These are phyloP conservation scores for Diorhabda sublineata DNA, from an alignment of 1,140 invertebrate genomes.

Conservation along the genomic window DNA sequence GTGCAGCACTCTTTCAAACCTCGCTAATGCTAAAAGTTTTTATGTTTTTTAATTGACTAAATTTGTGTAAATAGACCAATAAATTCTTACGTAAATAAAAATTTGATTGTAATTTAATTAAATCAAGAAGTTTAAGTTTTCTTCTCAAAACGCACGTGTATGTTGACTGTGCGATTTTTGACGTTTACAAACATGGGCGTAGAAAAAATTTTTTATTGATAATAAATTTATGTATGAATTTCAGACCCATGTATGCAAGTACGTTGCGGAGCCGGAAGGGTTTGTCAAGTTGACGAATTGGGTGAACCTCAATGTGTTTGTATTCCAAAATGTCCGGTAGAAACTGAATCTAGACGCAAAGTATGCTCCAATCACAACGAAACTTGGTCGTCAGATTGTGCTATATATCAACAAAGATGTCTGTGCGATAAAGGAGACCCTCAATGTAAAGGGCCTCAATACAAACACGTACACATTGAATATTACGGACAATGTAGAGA, in stretches of 20 bases:
- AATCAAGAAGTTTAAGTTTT: too few species aligned
- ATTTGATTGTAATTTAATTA: too few species aligned
- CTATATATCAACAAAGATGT: slow-evolving; percentile 86
- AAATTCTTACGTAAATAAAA: too few species aligned
- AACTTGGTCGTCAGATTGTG: slow-evolving; percentile 89
- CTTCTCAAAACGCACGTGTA: too few species aligned
- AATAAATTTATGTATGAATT: background rate
- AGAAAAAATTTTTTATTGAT: too few species aligned
- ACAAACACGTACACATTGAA: slow-evolving; percentile 86
- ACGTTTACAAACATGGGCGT: too few species aligned
- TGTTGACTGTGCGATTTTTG: too few species aligned
- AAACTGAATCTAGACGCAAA: slow-evolving; percentile 72
- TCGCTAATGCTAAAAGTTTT: too few species aligned
- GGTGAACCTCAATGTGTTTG: slow-evolving; percentile 80
- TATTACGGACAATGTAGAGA: slow-evolving; percentile 84
- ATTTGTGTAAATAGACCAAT: too few species aligned
- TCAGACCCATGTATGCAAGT: slow-evolving; percentile 75
- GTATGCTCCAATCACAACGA: slow-evolving; percentile 93
- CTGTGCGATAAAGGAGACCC: slow-evolving; percentile 72
- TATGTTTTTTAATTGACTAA: too few species aligned
- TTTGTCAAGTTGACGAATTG: slow-evolving; percentile 73
- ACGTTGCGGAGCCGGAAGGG: slow-evolving; percentile 83
- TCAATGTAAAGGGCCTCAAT: slow-evolving; percentile 69
- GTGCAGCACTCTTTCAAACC: too few species aligned
- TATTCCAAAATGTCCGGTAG: slow-evolving; percentile 74